These are phyloP conservation scores for Zaprionus inermis DNA, from an alignment of 1,140 invertebrate species.

Conservation along the genomic window DNA sequence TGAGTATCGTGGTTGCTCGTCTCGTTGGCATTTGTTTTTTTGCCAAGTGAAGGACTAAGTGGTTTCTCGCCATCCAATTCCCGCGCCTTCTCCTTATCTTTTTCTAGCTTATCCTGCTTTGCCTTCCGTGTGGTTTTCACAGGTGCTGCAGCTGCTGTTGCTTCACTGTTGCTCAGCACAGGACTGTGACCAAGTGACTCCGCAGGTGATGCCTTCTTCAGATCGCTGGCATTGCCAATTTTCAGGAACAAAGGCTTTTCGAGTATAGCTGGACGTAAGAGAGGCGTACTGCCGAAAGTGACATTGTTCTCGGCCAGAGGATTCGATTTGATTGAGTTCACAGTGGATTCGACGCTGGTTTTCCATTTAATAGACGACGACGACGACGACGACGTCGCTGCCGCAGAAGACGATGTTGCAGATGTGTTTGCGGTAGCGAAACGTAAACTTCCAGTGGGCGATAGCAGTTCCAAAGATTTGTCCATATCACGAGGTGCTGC, in stretches of 20 bases:
- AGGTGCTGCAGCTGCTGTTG: neutral
- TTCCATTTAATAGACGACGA: slow-evolving; percentile 70
- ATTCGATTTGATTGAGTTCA: slow-evolving; percentile 69
- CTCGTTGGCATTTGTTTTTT: slow-evolving; percentile 13
- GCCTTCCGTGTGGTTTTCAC: slow-evolving; percentile 34
- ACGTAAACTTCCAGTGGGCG: slow-evolving; percentile 59
- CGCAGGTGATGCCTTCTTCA: slow-evolving; percentile 22
- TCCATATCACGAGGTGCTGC: slow-evolving; percentile 46
- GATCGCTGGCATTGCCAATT: slow-evolving; percentile 41
- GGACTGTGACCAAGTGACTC: slow-evolving; percentile 41
- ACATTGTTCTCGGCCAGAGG: slow-evolving; percentile 79
- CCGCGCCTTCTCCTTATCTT: slow-evolving; percentile 30
- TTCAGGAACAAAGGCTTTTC: slow-evolving; percentile 78
- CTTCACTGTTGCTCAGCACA: slow-evolving; percentile 32
- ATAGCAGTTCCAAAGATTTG: slow-evolving; percentile 53
- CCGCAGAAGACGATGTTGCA: neutral
- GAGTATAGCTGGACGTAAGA: slow-evolving; percentile 76
- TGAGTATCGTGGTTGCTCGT: slow-evolving; percentile 22
- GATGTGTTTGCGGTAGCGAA: slow-evolving; percentile 27
- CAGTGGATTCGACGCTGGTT: slow-evolving; percentile 48
- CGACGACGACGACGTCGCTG: neutral
- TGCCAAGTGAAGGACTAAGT: slow-evolving; percentile 45
- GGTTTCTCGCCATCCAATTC: slow-evolving; percentile 47
- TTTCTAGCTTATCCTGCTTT: slow-evolving; percentile 53
- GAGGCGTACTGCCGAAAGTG: slow-evolving; percentile 77